Conservation (phyloP, 2,888 invertebrate species). For the Heterodera filipjevi region DNA sequence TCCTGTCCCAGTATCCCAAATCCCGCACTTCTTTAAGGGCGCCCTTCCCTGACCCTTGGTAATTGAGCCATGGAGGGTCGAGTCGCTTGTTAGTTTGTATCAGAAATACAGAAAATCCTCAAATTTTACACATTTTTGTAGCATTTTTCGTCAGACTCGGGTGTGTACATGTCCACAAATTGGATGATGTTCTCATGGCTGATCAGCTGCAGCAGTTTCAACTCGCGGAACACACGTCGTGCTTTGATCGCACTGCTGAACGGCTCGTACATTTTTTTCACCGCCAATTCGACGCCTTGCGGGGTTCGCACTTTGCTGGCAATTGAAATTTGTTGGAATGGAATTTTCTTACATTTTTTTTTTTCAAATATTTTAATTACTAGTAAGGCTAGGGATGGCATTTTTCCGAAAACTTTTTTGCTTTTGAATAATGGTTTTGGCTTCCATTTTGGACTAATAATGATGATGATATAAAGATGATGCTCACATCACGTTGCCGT, state of each 20-base stretch:
- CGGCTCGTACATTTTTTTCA: conserved; percentile 58
- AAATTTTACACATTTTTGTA: conserved; percentile 56
- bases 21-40: too few relatives aligned
- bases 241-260: conserved; percentile 69
- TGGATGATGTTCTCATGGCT: conserved; percentile 93
- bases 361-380: too few relatives aligned
- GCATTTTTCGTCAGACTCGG: conserved; percentile 48
- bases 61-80: too few relatives aligned
- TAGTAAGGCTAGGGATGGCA: too few relatives aligned
- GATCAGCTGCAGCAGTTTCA: conserved; percentile 95
- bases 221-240: conserved; percentile 91
- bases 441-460: too few relatives aligned
- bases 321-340: neutral
- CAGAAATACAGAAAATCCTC: neutral
- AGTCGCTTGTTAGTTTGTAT: too few relatives aligned
- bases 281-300: conserved; percentile 48
- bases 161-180: conserved; percentile 59
- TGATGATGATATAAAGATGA: too few relatives aligned
- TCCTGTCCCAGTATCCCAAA: too few relatives aligned
- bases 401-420: too few relatives aligned
- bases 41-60: too few relatives aligned
- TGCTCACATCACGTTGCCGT: conserved; percentile 62
- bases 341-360: too few relatives aligned
- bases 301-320: conserved; percentile 25
- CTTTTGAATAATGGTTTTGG: too few relatives aligned